Base-by-base conservation (phyloP, 1,140 invertebrate genomes). In the Drosophila leontia region DNA sequence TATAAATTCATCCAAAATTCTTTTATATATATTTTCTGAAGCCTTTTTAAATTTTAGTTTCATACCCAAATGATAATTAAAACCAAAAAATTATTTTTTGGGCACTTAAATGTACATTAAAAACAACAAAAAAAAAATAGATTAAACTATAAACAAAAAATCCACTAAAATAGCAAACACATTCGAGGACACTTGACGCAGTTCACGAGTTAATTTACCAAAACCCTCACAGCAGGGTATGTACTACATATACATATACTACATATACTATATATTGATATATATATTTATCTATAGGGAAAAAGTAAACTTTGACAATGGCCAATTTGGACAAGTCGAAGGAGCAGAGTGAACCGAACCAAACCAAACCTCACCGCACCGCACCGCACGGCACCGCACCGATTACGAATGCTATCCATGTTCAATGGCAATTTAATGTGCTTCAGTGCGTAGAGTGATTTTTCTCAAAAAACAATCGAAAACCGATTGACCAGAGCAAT, bases 401-500 rank as follows among this genome's bases (percentile, higher is more conserved):
- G 42, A 79, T 79, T 83, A 75, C 63, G 41, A 60, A 48, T 63
- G 75, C 59, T 26, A 50, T 57, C 55, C 59, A 79, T 77, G 80
- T 45, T 48, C 60, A 47, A 76, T 62, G 44, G 61, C 80, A 50
- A 80, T 84, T 82, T 80, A 82, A 82, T 82, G 76, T 70, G 64
- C 76, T 64, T 13, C 47, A 45, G 11, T 60, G 32, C 48, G 67
- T 15, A 53, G 63, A 68, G 67, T 56, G 65, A 69, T 51, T 37
- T 34, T 68, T 70, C 26, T 51, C 29, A 41, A 69, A 74, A 83
- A 86, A 67, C 82, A 82, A 86, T 82, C 64, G 57, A 71, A 86
- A 67, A 86, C 35, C 78, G 63, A 86, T 86, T 82, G 67, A 63
- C 58, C 60, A 78, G 61, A 47, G 78, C 82, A 86, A 86, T 86